phyloP scores from a whole-genome alignment of 2,113 vertebrate genomes.

The Oxygymnocypris stewartii region DNA sequence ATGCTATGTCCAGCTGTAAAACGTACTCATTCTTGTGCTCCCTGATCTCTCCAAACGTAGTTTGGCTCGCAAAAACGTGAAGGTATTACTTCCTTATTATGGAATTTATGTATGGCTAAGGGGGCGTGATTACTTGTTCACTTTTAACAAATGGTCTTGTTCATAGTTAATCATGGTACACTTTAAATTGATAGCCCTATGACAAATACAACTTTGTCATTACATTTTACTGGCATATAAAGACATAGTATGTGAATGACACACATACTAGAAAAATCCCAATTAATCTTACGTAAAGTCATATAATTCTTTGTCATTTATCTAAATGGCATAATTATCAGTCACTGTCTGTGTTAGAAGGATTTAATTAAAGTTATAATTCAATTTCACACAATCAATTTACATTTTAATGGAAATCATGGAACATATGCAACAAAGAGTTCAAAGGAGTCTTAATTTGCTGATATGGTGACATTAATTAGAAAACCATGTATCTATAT shows the following conservation, averaged over 20 bases:
- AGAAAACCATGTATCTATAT: neutral
- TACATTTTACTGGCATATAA: slow-evolving; percentile 28
- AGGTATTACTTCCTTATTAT: neutral
- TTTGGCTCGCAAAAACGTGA: neutral
- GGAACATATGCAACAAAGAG: slow-evolving; percentile 44
- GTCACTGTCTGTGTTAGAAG: slow-evolving; percentile 52
- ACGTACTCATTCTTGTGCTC: neutral
- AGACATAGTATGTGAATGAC: slow-evolving; percentile 34
- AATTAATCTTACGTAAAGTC: slow-evolving; percentile 59
- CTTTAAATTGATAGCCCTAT: slow-evolving; percentile 1
- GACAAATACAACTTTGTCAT: neutral
- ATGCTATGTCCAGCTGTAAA: neutral
- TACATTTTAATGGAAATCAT: slow-evolving; percentile 56
- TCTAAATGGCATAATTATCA: slow-evolving; percentile 65
- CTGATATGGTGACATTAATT: slow-evolving; percentile 23
- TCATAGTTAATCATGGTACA: neutral
- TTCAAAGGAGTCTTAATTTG: slow-evolving; percentile 53
- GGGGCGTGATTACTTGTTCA: neutral
- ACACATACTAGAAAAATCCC: slow-evolving; percentile 51
- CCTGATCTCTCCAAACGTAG: neutral
- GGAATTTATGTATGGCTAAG: neutral
- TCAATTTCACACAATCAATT: slow-evolving; percentile 63
- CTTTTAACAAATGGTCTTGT: slow-evolving; percentile 1
- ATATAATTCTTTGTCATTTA: slow-evolving; percentile 61
- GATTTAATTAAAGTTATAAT: slow-evolving; percentile 68